These are phyloP conservation scores for Dynastes tityus DNA, from an alignment of 2,888 invertebrate genomes.

Conservation along the genomic window DNA sequence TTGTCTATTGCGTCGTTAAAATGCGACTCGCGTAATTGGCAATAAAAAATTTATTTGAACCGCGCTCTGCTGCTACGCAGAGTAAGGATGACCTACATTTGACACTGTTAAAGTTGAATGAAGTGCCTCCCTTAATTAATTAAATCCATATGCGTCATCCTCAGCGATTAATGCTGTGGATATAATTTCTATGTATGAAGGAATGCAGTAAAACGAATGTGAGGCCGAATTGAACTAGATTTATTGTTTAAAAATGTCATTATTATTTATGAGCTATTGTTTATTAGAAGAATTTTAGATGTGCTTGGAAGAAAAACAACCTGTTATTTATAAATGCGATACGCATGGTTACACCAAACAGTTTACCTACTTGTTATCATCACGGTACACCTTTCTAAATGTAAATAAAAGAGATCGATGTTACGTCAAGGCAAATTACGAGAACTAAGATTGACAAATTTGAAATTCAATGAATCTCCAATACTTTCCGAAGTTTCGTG, in stretches of 20 bases:
- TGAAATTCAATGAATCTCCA: neutral
- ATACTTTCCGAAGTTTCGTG: neutral
- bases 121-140: constrained; percentile 18
- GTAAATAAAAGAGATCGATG: no score
- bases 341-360: no score
- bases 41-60: constrained; percentile 21
- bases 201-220: neutral
- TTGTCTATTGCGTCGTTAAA: constrained; percentile 20
- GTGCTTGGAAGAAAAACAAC: no score
- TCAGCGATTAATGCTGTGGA: neutral
- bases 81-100: constrained; percentile 17
- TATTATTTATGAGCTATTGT: no score
- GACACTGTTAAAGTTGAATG: constrained; percentile 15
- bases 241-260: no score
- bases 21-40: constrained; percentile 21
- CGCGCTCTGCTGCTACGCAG: neutral
- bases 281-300: no score
- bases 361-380: no score
- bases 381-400: no score
- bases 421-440: no score
- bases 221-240: no score
- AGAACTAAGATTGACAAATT: neutral
- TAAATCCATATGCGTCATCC: constrained; percentile 27
- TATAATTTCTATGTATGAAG: neutral
- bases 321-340: no score